phyloP scores from a whole-genome alignment of 2,797 vertebrate species.

The Thripadectes ignobilis region DNA sequence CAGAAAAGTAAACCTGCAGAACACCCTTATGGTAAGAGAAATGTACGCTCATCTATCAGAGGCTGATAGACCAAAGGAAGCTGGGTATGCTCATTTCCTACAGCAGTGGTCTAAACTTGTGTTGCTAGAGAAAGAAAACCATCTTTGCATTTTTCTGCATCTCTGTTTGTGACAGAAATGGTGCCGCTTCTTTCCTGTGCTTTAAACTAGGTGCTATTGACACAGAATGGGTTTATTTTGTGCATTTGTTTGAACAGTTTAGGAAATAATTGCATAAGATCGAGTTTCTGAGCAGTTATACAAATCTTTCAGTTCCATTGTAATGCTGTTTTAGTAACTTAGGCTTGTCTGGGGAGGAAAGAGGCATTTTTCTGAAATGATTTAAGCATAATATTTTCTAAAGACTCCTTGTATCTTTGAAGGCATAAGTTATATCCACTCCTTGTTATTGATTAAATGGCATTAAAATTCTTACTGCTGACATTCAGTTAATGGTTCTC shows the following conservation, averaged over 20 bases:
- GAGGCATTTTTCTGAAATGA: background rate
- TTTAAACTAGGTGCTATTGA: background rate
- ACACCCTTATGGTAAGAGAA: background rate
- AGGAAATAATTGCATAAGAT: background rate
- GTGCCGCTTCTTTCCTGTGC: background rate
- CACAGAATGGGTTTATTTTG: background rate
- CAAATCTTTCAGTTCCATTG: background rate
- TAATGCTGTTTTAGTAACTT: background rate
- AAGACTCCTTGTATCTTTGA: background rate
- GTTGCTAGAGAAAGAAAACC: background rate
- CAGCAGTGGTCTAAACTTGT: background rate
- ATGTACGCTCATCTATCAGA: background rate
- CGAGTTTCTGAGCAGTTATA: fast-evolving
- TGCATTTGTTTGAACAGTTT: background rate
- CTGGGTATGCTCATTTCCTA: background rate
- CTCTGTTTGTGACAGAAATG: background rate
- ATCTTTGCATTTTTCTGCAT: background rate
- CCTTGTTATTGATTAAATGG: background rate
- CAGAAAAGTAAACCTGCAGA: background rate
- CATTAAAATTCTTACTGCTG: background rate
- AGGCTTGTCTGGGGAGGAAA: background rate
- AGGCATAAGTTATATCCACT: background rate
- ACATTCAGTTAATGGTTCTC: background rate
- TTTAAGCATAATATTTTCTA: background rate
- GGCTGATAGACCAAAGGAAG: background rate